These are phyloP conservation scores for Drosophila colorata DNA, from an alignment of 2,888 invertebrate species.

Conservation along the genomic window DNA sequence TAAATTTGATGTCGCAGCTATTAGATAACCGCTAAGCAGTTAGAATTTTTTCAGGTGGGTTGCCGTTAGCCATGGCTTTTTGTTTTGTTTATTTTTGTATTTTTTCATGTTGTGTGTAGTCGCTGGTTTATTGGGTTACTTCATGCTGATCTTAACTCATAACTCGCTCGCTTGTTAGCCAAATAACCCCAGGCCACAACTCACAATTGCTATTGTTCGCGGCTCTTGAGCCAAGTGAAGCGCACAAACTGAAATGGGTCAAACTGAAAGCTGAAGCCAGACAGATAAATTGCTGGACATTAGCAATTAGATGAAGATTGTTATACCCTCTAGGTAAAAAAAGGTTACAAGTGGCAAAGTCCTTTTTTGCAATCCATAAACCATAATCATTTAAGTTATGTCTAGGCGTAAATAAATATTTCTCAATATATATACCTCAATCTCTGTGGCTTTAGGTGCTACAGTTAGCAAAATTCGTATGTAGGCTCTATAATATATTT, in stretches of 20 bases:
- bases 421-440: not conserved
- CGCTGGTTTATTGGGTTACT: conserved; percentile 36
- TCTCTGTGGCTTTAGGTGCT: not conserved
- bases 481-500: not conserved
- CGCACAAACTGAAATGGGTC: conserved; percentile 58
- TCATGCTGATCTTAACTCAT: conserved; percentile 28
- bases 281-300: conserved; percentile 21
- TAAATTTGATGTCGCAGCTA: conserved; percentile 40
- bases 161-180: conserved; percentile 46
- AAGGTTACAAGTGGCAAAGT: too few species aligned
- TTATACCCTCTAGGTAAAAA: not conserved
- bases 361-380: too few species aligned
- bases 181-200: conserved; percentile 51
- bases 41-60: conserved; percentile 23
- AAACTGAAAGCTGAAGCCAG: conserved; percentile 33
- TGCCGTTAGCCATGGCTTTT: conserved; percentile 32
- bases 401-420: too few species aligned
- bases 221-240: conserved; percentile 11
- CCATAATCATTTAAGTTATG: too few species aligned
- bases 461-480: not conserved
- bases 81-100: not conserved
- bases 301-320: conserved; percentile 43
- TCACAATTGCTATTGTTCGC: conserved; percentile 65
- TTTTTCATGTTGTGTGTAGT: not conserved
- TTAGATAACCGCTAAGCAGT: conserved; percentile 56